phyloP scores from a whole-genome alignment of 2,797 vertebrate genomes.

The Gymnopithys bicolor region DNA sequence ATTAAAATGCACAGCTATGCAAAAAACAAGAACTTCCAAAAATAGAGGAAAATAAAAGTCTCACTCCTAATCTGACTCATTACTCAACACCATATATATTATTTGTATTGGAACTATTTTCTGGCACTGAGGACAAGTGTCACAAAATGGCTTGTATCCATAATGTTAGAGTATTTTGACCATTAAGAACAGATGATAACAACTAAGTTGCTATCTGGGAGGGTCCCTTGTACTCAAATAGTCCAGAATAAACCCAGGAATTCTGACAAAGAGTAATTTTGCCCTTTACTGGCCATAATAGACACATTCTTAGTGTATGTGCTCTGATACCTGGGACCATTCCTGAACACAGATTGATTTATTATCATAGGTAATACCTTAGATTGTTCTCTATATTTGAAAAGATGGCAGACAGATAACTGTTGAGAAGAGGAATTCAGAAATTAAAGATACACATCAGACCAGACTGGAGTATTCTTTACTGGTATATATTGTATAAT shows the following conservation, averaged over 20 bases:
- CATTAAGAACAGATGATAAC: not conserved
- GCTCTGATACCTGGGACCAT: not conserved
- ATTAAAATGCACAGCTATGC: not conserved
- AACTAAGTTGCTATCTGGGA: not conserved
- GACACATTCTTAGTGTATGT: not conserved
- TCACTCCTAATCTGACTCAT: not conserved
- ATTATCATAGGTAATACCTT: not conserved
- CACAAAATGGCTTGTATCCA: not conserved
- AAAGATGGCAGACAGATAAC: not conserved
- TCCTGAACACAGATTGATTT: not conserved
- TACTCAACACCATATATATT: not conserved
- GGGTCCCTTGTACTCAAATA: not conserved
- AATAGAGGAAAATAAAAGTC: not conserved
- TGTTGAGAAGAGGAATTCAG: not conserved
- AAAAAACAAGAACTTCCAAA: not conserved
- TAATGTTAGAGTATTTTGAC: not conserved
- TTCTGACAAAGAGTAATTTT: not conserved
- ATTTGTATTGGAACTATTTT: not conserved
- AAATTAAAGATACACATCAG: not conserved
- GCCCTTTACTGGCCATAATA: not conserved
- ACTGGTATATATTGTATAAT: not conserved
- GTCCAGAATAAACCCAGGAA: not conserved
- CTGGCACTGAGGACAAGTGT: not conserved
- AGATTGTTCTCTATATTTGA: not conserved
- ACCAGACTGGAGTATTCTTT: not conserved